phyloP scores from a whole-genome alignment of 2,113 vertebrate genomes.

The Pterophyllum scalare region DNA sequence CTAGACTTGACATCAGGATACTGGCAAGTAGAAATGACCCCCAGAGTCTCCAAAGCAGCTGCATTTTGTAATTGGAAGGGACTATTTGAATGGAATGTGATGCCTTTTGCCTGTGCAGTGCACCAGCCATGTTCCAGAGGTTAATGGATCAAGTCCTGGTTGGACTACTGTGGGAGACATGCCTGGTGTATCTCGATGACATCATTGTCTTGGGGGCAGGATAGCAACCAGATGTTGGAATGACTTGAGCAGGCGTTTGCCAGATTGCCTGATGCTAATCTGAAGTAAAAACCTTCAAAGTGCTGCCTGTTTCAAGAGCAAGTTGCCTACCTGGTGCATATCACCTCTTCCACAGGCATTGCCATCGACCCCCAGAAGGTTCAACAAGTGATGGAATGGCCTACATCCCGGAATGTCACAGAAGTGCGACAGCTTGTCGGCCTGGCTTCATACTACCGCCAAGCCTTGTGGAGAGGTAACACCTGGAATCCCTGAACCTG shows the following conservation, averaged over 20 bases:
- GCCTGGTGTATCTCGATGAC: not conserved
- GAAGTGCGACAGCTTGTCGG: not conserved
- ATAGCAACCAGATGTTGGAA: not conserved
- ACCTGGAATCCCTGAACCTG: no score
- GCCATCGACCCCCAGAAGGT: constrained; percentile 1
- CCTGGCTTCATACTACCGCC: not conserved
- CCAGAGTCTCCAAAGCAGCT: not conserved
- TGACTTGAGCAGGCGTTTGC: not conserved
- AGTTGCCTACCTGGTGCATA: constrained; percentile 20
- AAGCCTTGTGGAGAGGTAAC: not conserved
- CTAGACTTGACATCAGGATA: not conserved
- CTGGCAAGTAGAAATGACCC: not conserved
- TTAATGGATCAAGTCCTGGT: not conserved
- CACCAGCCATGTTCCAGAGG: not conserved
- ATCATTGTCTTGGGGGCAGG: constrained; percentile 7
- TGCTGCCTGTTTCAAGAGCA: not conserved
- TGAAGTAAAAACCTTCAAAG: constrained; percentile 25
- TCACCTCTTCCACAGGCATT: no score
- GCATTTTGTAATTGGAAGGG: no score
- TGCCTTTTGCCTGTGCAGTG: not conserved
- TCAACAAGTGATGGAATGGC: not conserved
- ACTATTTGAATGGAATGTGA: not conserved
- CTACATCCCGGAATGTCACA: rapidly evolving
- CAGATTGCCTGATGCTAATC: not conserved
- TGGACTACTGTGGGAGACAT: constrained; percentile 6